Evolutionary conservation across 1,140 invertebrate genomes (phyloP).

Genomic region (Orussus abietinus): DNA sequence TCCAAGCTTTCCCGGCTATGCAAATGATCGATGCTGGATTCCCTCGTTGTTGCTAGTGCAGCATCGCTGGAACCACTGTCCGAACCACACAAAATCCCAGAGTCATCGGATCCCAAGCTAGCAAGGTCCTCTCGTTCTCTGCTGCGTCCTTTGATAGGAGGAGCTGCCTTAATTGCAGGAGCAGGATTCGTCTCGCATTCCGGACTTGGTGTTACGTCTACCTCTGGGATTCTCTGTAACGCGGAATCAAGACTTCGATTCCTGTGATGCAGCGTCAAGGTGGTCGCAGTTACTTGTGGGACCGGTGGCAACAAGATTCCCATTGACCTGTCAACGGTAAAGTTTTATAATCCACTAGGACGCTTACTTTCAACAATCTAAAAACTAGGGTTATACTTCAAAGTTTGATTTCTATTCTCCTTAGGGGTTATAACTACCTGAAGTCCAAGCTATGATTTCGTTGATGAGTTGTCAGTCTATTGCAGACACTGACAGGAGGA

Average conservation of each 20-base stretch:
- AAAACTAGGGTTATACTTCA: no score
- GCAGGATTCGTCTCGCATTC: slow-evolving; percentile 62
- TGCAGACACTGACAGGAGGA: slow-evolving; percentile 52
- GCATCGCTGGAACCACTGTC: slow-evolving; percentile 56
- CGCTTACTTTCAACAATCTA: no score
- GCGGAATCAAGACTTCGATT: slow-evolving; percentile 86
- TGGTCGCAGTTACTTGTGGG: slow-evolving; percentile 56
- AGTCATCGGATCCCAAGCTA: slow-evolving; percentile 81
- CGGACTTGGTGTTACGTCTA: slow-evolving; percentile 74
- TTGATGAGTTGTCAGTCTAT: slow-evolving; percentile 68
- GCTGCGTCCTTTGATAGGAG: slow-evolving; percentile 34
- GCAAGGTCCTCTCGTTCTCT: slow-evolving; percentile 64
- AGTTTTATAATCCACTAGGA: no score
- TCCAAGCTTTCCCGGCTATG: slow-evolving; percentile 66
- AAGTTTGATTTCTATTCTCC: no score
- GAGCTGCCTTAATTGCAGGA: slow-evolving; percentile 31
- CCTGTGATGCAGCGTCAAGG: slow-evolving; percentile 71
- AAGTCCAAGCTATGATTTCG: slow-evolving; percentile 75
- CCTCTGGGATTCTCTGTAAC: slow-evolving; percentile 79
- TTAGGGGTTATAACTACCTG: no score
- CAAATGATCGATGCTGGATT: slow-evolving; percentile 51
- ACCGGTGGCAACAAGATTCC: slow-evolving; percentile 72
- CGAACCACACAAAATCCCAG: slow-evolving; percentile 73
- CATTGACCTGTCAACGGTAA: slow-evolving; percentile 75
- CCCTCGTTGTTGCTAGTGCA: slow-evolving; percentile 41